phyloP scores from a whole-genome alignment of 2,797 vertebrate genomes.

The Argyrosomus regius region DNA sequence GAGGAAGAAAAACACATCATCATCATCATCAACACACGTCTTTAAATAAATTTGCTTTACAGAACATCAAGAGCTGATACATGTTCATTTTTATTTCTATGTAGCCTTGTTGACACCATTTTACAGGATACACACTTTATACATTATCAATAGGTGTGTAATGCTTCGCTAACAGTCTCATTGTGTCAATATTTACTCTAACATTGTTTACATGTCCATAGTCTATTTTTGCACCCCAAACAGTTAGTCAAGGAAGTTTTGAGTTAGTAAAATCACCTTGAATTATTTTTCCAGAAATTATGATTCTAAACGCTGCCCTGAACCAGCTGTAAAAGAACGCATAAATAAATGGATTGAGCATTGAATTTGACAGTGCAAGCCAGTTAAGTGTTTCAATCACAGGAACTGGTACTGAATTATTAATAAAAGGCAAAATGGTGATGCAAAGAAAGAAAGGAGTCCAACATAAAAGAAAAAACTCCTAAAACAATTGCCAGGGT shows the following conservation, averaged over 20 bases:
- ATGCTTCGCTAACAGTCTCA: too few relatives aligned
- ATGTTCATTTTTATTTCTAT: too few relatives aligned
- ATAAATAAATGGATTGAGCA: conserved; percentile 69
- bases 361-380: conserved; percentile 44
- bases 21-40: too few relatives aligned
- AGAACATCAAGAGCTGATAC: too few relatives aligned
- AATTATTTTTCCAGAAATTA: conserved; percentile 29
- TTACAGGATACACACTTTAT: too few relatives aligned
- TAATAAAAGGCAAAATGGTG: background rate
- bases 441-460: conserved; percentile 52
- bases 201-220: too few relatives aligned
- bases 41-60: too few relatives aligned
- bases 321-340: conserved; percentile 55
- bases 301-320: conserved; percentile 27
- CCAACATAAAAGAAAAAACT: conserved; percentile 59
- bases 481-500: conserved; percentile 59
- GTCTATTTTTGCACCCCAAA: too few relatives aligned
- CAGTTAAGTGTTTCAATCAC: conserved; percentile 47
- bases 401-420: background rate
- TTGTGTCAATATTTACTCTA: too few relatives aligned
- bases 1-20: too few relatives aligned
- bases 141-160: too few relatives aligned
- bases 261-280: background rate
- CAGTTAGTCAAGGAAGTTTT: background rate
- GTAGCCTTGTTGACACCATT: too few relatives aligned